These are phyloP conservation scores for Melieria omissa DNA, from an alignment of 2,888 invertebrate genomes.

Conservation along the genomic window DNA sequence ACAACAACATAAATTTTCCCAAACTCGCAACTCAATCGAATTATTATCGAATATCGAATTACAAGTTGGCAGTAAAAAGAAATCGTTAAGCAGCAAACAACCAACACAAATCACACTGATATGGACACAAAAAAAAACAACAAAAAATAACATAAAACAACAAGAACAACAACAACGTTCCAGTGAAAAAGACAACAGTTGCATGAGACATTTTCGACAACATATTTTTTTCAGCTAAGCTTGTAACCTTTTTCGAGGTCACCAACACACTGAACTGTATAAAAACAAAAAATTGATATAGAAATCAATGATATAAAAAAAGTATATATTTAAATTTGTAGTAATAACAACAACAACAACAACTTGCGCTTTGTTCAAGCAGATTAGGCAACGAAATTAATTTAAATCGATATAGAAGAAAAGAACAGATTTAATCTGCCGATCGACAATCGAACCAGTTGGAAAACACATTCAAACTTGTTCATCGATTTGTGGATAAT, in stretches of 20 bases:
- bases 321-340: background rate
- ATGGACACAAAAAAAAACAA: no score
- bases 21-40: background rate
- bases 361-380: background rate
- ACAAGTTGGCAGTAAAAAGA: background rate
- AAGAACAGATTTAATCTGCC: constrained; percentile 20
- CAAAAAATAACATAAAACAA: no score
- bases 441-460: background rate
- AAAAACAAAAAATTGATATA: background rate
- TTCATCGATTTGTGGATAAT: constrained; percentile 8
- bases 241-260: no score
- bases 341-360: background rate
- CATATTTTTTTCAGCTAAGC: no score
- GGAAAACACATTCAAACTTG: background rate
- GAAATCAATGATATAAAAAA: background rate
- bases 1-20: background rate
- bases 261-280: background rate
- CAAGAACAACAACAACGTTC: no score
- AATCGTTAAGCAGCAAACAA: no score
- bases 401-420: constrained; percentile 24
- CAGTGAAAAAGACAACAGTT: no score
- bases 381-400: constrained; percentile 36
- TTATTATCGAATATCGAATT: constrained; percentile 3
- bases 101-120: no score
- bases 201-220: no score